Evolutionary conservation across 2,797 vertebrate genomes (phyloP).

Genomic region (Antrozous pallidus): DNA sequence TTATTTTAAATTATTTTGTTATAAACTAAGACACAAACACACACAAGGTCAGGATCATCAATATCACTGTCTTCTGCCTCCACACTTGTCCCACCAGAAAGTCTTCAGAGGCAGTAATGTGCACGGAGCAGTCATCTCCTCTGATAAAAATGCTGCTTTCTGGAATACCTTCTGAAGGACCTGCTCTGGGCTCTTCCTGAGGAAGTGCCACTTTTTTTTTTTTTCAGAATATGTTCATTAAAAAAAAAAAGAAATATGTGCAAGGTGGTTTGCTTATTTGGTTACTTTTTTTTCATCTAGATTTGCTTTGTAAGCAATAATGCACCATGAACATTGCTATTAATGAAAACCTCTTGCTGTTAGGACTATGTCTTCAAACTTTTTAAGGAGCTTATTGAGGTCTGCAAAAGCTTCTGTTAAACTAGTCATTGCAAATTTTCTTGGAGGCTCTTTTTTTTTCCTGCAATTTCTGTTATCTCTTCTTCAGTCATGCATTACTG

Average conservation of each 20-base stretch:
- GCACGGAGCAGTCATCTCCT: neutral
- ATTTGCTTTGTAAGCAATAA: neutral
- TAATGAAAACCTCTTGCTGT: neutral
- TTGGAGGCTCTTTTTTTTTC: neutral
- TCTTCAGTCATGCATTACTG: neutral
- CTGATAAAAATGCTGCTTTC: neutral
- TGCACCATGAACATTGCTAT: no score
- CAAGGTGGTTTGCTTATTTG: neutral
- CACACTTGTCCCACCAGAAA: neutral
- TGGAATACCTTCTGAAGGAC: neutral
- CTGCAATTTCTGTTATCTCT: neutral
- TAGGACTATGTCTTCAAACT: neutral
- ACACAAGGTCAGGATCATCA: neutral
- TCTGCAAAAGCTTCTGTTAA: neutral
- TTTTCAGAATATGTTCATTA: neutral
- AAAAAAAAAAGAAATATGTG: neutral
- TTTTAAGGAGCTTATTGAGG: neutral
- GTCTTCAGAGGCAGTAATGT: neutral
- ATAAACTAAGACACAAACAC: neutral
- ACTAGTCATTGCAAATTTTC: neutral
- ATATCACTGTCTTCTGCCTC: neutral
- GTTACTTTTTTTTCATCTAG: neutral
- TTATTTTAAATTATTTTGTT: neutral
- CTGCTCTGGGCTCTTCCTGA: neutral
- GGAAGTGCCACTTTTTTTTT: neutral